Conservation (phyloP, 2,888 invertebrate genomes). For the Mythimna ferrago region DNA sequence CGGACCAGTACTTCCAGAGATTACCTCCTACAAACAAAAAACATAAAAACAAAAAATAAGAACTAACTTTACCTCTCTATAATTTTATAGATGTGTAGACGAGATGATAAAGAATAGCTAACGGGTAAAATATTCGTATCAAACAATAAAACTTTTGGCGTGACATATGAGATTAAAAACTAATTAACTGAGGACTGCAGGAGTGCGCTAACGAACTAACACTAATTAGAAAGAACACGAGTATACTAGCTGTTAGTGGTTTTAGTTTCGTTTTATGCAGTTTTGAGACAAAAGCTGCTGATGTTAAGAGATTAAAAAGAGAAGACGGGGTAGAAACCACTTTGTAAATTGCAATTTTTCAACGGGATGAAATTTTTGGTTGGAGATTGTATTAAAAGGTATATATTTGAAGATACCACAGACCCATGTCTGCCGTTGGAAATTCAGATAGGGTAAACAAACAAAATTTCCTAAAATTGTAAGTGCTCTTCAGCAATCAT, state of each 20-base stretch:
- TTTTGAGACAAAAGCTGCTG: neutral
- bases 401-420: neutral
- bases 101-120: neutral
- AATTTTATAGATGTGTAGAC: no score
- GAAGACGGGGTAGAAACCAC: neutral
- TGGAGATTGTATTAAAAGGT: no score
- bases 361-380: neutral
- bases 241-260: neutral
- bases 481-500: no score
- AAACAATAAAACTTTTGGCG: neutral
- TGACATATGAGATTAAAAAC: constrained; percentile 28
- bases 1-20: no score
- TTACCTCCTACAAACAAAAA: no score
- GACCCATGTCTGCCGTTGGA: no score
- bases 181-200: constrained; percentile 21
- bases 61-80: no score
- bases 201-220: constrained; percentile 3
- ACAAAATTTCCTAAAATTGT: neutral
- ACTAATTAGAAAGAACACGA: constrained; percentile 20
- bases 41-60: no score
- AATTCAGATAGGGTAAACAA: neutral
- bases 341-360: constrained; percentile 29
- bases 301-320: neutral
- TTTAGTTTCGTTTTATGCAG: constrained; percentile 4
- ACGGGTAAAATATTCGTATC: neutral